Conservation (phyloP, 1,140 invertebrate genomes). For the Delia radicum region DNA sequence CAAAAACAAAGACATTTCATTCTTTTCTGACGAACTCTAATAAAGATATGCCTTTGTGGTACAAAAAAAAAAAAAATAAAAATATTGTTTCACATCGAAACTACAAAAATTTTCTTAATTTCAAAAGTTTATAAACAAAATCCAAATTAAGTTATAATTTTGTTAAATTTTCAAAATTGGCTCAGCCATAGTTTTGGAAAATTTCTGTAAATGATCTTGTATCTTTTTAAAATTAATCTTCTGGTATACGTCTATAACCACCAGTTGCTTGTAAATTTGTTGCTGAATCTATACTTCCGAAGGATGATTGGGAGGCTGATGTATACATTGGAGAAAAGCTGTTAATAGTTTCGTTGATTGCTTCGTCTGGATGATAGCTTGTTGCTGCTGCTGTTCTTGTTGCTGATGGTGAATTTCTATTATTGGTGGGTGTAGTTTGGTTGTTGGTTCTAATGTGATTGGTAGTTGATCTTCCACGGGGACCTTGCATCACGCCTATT, state of each 20-base stretch:
- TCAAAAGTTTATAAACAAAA: not conserved
- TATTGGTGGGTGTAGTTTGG: slow-evolving; percentile 20
- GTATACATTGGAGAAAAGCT: slow-evolving; percentile 26
- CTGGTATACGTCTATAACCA: slow-evolving; percentile 13
- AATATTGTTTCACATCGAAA: not conserved
- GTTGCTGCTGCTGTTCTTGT: slow-evolving; percentile 16
- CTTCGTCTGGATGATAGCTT: slow-evolving; percentile 28
- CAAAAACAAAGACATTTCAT: no score
- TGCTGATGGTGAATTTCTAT: slow-evolving; percentile 2
- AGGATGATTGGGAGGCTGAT: slow-evolving; percentile 25
- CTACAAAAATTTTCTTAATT: not conserved
- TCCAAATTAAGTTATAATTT: not conserved
- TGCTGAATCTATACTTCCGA: slow-evolving; percentile 27
- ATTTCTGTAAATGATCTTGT: not conserved
- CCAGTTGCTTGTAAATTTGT: slow-evolving; percentile 9
- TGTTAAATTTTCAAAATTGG: not conserved
- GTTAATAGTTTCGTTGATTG: slow-evolving; percentile 26
- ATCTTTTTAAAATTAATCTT: not conserved
- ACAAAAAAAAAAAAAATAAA: no score
- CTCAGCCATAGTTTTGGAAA: not conserved
- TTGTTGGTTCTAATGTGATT: slow-evolving; percentile 9
- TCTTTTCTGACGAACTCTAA: no score
- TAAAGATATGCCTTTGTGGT: no score
- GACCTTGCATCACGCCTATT: slow-evolving; percentile 29
- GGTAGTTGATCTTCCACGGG: slow-evolving; percentile 20